A percentile compares a stretch with the other conserved stretches of the same genome.
Evolutionary conservation across 1,140 invertebrate species (phyloP).

Genomic region (Metaphire vulgaris): DNA sequence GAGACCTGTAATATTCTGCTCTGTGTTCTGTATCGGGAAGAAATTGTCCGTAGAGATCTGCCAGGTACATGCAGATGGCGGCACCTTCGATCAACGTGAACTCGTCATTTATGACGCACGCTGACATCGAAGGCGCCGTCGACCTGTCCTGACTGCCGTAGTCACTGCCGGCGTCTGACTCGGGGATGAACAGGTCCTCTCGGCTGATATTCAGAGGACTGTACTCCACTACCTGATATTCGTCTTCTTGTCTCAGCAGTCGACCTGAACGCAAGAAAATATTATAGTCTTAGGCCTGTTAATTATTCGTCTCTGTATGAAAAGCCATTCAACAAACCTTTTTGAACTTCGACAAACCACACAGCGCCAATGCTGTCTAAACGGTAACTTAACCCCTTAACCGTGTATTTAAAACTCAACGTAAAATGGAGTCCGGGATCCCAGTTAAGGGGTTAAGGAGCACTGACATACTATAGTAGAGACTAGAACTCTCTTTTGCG

Average conservation of each 20-base stretch:
- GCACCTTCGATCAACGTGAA: constrained; percentile 36
- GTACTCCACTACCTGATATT: background rate
- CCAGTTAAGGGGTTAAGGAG: too few relatives aligned
- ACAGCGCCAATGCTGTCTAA: too few relatives aligned
- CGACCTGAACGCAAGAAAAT: background rate
- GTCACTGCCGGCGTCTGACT: background rate
- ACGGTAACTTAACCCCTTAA: too few relatives aligned
- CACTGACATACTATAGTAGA: too few relatives aligned
- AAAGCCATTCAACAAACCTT: too few relatives aligned
- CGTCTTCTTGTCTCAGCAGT: background rate
- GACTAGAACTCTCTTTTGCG: too few relatives aligned
- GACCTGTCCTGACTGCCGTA: constrained; percentile 5
- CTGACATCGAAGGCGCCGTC: constrained; percentile 29
- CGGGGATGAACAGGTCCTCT: background rate
- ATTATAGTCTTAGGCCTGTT: background rate
- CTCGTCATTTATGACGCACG: constrained; percentile 33
- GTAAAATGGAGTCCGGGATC: too few relatives aligned
- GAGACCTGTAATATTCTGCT: constrained; percentile 36
- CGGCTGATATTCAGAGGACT: background rate
- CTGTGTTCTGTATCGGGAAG: constrained; percentile 31
- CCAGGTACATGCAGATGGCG: constrained; percentile 39
- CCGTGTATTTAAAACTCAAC: too few relatives aligned
- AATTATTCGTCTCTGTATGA: too few relatives aligned
- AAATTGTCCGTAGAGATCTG: constrained; percentile 34
- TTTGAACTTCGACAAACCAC: too few relatives aligned